phyloP scores from a whole-genome alignment of 2,797 vertebrate genomes.

The Myripristis jacobus region DNA sequence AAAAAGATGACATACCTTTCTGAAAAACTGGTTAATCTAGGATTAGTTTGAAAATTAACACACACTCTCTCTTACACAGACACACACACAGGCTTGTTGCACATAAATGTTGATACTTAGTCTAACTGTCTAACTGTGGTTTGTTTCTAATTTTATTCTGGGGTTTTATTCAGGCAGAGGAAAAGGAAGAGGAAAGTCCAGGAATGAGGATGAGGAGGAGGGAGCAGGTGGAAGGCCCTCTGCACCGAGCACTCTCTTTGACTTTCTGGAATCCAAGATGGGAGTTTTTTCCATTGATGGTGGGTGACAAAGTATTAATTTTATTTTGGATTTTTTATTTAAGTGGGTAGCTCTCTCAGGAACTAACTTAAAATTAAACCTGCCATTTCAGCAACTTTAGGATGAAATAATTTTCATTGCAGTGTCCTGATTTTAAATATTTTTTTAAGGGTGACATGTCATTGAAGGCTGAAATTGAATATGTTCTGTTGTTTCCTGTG shows the following conservation, averaged over 20 bases:
- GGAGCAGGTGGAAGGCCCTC: constrained; percentile 92
- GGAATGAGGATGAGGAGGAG: constrained; percentile 93
- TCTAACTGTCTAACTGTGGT: constrained; percentile 16
- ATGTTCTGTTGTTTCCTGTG: too few relatives aligned
- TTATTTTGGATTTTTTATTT: constrained; percentile 19
- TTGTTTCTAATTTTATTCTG: constrained; percentile 17
- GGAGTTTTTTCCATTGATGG: constrained; percentile 93
- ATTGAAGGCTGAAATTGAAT: too few relatives aligned
- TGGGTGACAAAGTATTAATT: constrained; percentile 64
- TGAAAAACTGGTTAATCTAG: not conserved
- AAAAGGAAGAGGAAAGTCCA: constrained; percentile 90
- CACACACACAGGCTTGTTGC: not conserved
- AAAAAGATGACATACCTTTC: not conserved
- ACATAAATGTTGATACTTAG: not conserved
- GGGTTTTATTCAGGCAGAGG: constrained; percentile 85
- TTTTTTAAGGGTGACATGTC: not conserved
- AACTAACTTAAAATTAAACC: not conserved
- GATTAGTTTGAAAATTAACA: not conserved
- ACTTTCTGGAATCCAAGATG: constrained; percentile 99
- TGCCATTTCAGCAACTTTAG: not conserved
- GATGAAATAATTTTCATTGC: not conserved
- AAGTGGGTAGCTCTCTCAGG: not conserved
- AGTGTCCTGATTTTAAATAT: not conserved
- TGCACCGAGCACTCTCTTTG: constrained; percentile 97
- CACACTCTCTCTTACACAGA: not conserved